Evolutionary conservation across 2,888 invertebrate species (phyloP).

Genomic region (Eubasilissa splendida): DNA sequence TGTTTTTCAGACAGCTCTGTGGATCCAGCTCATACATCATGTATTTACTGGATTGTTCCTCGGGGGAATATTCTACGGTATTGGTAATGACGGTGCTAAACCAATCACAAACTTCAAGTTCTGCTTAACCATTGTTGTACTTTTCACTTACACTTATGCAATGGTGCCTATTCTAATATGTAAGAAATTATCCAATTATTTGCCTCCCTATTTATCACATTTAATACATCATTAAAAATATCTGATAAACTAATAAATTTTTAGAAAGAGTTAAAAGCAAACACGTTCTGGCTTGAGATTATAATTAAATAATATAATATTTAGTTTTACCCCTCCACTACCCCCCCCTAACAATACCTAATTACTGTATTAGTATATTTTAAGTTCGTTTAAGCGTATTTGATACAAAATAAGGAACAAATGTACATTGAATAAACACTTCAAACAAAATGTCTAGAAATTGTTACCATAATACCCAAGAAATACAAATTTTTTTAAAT

Average conservation of each 20-base stretch:
- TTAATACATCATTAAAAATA: not conserved
- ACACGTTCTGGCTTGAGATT: too few relatives aligned
- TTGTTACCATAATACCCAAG: too few relatives aligned
- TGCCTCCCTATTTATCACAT: not conserved
- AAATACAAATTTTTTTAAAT: too few relatives aligned
- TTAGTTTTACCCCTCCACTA: not conserved
- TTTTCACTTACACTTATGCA: slow-evolving; percentile 78
- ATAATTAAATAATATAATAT: not conserved
- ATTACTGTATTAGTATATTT: not conserved
- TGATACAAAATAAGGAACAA: too few relatives aligned
- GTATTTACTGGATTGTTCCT: slow-evolving; percentile 70
- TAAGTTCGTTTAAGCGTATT: too few relatives aligned
- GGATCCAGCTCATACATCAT: slow-evolving; percentile 75
- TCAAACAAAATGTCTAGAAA: too few relatives aligned
- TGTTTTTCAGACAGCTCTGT: slow-evolving; percentile 67
- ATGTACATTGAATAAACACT: too few relatives aligned
- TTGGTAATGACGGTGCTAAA: slow-evolving; percentile 73
- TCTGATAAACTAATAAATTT: too few relatives aligned
- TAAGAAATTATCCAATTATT: slow-evolving; percentile 65
- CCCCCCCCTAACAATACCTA: not conserved
- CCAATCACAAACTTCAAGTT: slow-evolving; percentile 76
- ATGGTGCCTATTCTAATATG: slow-evolving; percentile 76
- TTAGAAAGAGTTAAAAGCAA: too few relatives aligned
- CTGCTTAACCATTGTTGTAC: slow-evolving; percentile 73
- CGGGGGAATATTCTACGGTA: slow-evolving; percentile 73